Percentiles rank a stretch among this genome's conserved stretches.
phyloP scores from a whole-genome alignment of 2,797 vertebrate species.

The Philypnodon macrostomus region DNA sequence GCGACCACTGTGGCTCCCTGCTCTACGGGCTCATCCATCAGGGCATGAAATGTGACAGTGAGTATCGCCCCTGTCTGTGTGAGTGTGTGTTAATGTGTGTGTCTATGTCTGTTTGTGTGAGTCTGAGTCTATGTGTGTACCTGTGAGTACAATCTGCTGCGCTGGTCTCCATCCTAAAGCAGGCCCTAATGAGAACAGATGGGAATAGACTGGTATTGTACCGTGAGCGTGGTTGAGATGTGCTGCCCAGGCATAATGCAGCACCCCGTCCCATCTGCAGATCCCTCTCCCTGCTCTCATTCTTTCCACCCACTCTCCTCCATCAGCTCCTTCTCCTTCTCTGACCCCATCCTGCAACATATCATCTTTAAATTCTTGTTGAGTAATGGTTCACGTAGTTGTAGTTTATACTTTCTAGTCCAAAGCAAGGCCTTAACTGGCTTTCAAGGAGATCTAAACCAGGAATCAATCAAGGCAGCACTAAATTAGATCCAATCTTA shows the following conservation, averaged over 20 bases:
- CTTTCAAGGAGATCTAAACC: too few species aligned
- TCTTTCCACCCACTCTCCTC: conserved; percentile 48
- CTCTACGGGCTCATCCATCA: conserved; percentile 97
- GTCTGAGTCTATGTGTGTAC: conserved; percentile 20
- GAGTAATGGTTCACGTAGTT: too few species aligned
- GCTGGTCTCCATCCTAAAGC: conserved; percentile 29
- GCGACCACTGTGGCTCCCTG: conserved; percentile 95
- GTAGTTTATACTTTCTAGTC: too few species aligned
- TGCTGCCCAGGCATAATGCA: conserved; percentile 42
- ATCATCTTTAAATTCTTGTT: conserved; percentile 3
- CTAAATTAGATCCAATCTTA: too few species aligned
- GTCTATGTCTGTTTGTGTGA: conserved; percentile 9
- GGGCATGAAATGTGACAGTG: conserved; percentile 99
- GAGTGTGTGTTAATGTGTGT: conserved; percentile 15
- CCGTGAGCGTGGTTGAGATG: conserved; percentile 33
- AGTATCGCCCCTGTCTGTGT: conserved; percentile 68
- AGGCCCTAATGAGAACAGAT: conserved; percentile 64
- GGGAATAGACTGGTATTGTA: conserved; percentile 56
- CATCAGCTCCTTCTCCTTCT: conserved; percentile 13
- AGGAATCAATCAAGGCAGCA: too few species aligned
- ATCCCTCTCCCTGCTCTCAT: conserved; percentile 24
- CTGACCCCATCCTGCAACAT: conserved; percentile 3
- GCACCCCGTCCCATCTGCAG: too few species aligned
- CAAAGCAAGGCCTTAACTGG: too few species aligned
- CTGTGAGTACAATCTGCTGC: conserved; percentile 30